Percentiles rank a stretch among this genome's conserved stretches.
phyloP scores from a whole-genome alignment of 2,797 vertebrate genomes.

The Enteromius mattozi region DNA sequence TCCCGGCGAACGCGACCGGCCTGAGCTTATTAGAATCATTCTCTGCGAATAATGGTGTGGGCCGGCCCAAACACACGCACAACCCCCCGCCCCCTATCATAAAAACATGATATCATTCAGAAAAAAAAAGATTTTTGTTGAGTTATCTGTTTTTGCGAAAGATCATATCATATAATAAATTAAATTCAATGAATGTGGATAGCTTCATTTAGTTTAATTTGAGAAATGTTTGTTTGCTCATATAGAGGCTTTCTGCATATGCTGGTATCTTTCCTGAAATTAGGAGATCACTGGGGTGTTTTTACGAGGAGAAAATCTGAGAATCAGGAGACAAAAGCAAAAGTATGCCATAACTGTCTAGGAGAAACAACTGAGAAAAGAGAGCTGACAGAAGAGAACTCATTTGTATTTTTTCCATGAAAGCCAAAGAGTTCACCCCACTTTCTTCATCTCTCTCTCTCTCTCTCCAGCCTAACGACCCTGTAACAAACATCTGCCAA shows the following conservation, averaged over 20 bases:
- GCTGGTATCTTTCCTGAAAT: neutral
- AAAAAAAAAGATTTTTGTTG: no score
- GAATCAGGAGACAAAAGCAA: neutral
- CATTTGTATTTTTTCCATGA: neutral
- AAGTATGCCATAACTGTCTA: neutral
- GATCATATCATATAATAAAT: no score
- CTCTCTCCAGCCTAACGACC: conserved; percentile 77
- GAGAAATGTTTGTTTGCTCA: neutral
- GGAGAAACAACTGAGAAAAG: neutral
- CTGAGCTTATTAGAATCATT: no score
- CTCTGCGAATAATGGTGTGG: no score
- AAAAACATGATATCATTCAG: no score
- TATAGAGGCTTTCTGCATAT: neutral
- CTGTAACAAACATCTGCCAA: conserved; percentile 85
- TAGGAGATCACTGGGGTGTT: neutral
- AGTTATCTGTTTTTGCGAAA: no score
- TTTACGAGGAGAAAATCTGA: neutral
- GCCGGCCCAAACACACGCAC: no score
- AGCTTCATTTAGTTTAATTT: neutral
- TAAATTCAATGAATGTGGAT: neutral
- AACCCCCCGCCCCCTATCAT: no score
- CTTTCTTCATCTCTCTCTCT: neutral
- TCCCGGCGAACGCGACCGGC: no score
- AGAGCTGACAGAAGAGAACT: neutral
- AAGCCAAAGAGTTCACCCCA: neutral